Evolutionary conservation across 2,113 vertebrate species (phyloP).

Genomic region (rat (Rattus norvegicus)): GRCr8 NC_086026.1:57048501-57049000

Average conservation of each 20-base stretch:
- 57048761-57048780: not conserved
- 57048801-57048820: conserved; percentile 26
- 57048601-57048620: not conserved
- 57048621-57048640: not conserved
- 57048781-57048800: not conserved
- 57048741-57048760: not conserved
- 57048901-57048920: not conserved
- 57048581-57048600: not conserved
- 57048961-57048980: conserved; percentile 35
- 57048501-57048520: not conserved
- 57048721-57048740: too few relatives aligned
- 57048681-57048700: not conserved
- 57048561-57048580: not conserved
- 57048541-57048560: not conserved
- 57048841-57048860: conserved; percentile 62
- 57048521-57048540: conserved; percentile 6
- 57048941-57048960: conserved; percentile 22
- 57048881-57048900: conserved; percentile 40
- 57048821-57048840: conserved; percentile 36
- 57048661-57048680: not conserved
- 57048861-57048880: conserved; percentile 10
- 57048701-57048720: not conserved
- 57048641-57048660: not conserved
- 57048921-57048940: conserved; percentile 40
- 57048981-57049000: conserved; percentile 23